These are phyloP conservation scores for Drosophila monieri DNA, from an alignment of 2,888 invertebrate species.

Conservation along the genomic window DNA sequence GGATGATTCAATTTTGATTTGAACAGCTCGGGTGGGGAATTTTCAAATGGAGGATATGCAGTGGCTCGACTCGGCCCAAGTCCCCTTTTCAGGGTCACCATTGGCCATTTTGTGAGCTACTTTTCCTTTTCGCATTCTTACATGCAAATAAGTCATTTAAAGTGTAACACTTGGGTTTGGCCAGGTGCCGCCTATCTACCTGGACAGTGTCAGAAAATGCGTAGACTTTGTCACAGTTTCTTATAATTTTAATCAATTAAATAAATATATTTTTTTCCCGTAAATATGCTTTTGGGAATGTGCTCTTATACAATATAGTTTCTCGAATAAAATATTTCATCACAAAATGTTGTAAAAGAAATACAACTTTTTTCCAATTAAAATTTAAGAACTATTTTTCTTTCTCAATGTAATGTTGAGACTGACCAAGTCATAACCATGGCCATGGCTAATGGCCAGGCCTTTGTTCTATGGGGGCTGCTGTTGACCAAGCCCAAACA, in stretches of 20 bases:
- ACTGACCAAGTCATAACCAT: slow-evolving; percentile 61
- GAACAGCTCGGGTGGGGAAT: slow-evolving; percentile 13
- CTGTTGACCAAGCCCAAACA: slow-evolving; percentile 70
- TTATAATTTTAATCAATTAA: neutral
- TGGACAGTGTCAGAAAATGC: slow-evolving; percentile 3
- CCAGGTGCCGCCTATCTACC: slow-evolving; percentile 32
- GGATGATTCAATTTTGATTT: slow-evolving; percentile 21
- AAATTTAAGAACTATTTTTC: neutral
- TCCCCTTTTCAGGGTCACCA: slow-evolving; percentile 38
- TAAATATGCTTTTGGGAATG: too few relatives aligned
- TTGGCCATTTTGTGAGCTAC: slow-evolving; percentile 10
- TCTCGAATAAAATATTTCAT: neutral
- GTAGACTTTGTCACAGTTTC: neutral
- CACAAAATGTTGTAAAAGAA: neutral
- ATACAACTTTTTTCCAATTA: neutral
- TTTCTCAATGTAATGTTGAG: slow-evolving; percentile 44
- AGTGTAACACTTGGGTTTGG: slow-evolving; percentile 70
- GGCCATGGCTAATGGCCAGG: slow-evolving; percentile 54
- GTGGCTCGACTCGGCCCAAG: slow-evolving; percentile 1
- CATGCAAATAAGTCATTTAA: slow-evolving; percentile 70
- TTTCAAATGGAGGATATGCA: slow-evolving; percentile 21
- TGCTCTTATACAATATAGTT: too few relatives aligned
- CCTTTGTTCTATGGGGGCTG: slow-evolving; percentile 66
- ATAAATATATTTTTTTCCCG: neutral
- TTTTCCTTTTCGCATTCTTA: slow-evolving; percentile 38